phyloP scores from a whole-genome alignment of 92 coral and sea anemone species.

The Epizoanthus illoricatus region DNA sequence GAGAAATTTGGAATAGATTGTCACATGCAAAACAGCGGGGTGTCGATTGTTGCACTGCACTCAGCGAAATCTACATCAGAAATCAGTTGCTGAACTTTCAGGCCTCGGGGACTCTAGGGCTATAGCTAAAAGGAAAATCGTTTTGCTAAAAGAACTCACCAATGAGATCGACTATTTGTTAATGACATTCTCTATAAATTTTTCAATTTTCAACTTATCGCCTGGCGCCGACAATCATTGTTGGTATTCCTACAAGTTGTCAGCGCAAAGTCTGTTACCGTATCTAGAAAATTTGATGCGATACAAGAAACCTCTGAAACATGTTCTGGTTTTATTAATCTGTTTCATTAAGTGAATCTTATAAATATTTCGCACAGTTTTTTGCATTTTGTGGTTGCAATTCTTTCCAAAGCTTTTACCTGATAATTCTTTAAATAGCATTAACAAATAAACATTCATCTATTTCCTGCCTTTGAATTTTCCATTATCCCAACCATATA shows the following conservation, averaged over 20 bases:
- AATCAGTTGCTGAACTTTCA: neutral
- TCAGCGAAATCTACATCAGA: slow-evolving; percentile 1
- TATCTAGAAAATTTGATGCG: neutral
- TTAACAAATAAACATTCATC: slow-evolving; percentile 28
- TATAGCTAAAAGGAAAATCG: neutral
- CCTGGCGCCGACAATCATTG: slow-evolving; percentile 11
- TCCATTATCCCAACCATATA: neutral
- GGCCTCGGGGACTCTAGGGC: slow-evolving; percentile 8
- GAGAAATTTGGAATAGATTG: slow-evolving; percentile 19
- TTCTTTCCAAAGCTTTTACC: slow-evolving; percentile 28
- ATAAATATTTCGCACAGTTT: slow-evolving; percentile 19
- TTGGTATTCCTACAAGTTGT: neutral
- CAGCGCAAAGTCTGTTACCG: neutral
- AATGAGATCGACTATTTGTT: slow-evolving; percentile 25
- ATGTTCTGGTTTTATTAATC: neutral
- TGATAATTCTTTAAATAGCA: slow-evolving; percentile 27
- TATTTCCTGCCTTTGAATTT: slow-evolving; percentile 30
- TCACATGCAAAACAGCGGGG: slow-evolving; percentile 17
- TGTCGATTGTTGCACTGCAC: neutral
- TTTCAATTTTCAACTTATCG: slow-evolving; percentile 23
- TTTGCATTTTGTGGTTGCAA: slow-evolving; percentile 33
- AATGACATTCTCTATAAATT: slow-evolving; percentile 12
- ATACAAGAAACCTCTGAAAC: neutral
- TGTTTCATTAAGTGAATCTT: neutral
- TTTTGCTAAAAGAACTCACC: neutral